A percentile compares a stretch with the other conserved stretches of the same genome.
These are phyloP conservation scores for Ferdinandea cuprea DNA, from an alignment of 2,888 invertebrate species.

Conservation along the genomic window DNA sequence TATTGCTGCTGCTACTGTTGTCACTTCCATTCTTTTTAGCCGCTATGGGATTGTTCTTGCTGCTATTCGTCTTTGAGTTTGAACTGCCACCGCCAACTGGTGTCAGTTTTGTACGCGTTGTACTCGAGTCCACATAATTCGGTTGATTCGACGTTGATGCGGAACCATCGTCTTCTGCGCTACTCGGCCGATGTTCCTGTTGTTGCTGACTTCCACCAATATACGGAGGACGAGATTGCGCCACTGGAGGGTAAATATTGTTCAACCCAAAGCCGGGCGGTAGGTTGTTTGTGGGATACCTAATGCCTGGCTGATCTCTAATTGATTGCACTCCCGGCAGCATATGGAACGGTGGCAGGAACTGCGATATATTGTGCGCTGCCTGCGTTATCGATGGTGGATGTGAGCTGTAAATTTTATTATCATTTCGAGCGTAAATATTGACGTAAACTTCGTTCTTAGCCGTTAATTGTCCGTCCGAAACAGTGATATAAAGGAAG, in stretches of 20 bases:
- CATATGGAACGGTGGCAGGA: slow-evolving; percentile 81
- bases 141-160: slow-evolving; percentile 81
- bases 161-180: slow-evolving; percentile 75
- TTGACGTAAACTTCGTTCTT: slow-evolving; percentile 88
- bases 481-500: slow-evolving; percentile 87
- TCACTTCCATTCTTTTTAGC: slow-evolving; percentile 40
- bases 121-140: slow-evolving; percentile 75
- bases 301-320: slow-evolving; percentile 79
- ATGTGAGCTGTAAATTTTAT: slow-evolving; percentile 77
- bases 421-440: slow-evolving; percentile 82
- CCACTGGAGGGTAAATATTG: slow-evolving; percentile 69
- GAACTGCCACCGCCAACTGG: slow-evolving; percentile 76
- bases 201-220: slow-evolving; percentile 27
- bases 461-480: slow-evolving; percentile 86
- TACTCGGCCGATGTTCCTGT: slow-evolving; percentile 76
- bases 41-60: slow-evolving; percentile 50
- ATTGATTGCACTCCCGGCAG: slow-evolving; percentile 82
- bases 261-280: slow-evolving; percentile 79
- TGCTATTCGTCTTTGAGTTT: slow-evolving; percentile 64
- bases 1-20: slow-evolving; percentile 16
- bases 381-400: slow-evolving; percentile 80
- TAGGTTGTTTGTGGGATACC: slow-evolving; percentile 76
- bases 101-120: slow-evolving; percentile 79
- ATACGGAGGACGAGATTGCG: slow-evolving; percentile 43
- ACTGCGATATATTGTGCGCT: slow-evolving; percentile 80